Percentiles rank a stretch among this genome's conserved stretches.
Evolutionary conservation across 2,888 invertebrate species (phyloP).

Genomic region (Lomographa bimaculata): DNA sequence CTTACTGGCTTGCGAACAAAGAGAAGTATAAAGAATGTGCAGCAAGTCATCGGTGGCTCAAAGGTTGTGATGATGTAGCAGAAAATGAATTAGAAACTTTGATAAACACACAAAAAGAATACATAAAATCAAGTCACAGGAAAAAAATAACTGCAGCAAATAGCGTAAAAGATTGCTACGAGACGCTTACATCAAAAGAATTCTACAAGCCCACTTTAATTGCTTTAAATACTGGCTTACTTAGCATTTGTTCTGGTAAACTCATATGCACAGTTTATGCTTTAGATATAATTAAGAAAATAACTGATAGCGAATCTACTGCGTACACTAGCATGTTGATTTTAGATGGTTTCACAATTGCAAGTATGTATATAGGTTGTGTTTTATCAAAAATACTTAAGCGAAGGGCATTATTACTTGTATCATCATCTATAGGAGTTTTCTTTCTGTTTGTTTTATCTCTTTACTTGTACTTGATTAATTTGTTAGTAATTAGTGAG

Average conservation of each 20-base stretch:
- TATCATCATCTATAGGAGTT: slow-evolving; percentile 31
- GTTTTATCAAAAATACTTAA: slow-evolving; percentile 35
- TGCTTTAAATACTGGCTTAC: slow-evolving; percentile 26
- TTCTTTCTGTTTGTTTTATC: slow-evolving; percentile 38
- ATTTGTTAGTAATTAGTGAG: slow-evolving; percentile 32
- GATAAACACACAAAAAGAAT: slow-evolving; percentile 39
- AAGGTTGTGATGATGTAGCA: slow-evolving; percentile 41
- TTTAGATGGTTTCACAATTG: slow-evolving; percentile 51
- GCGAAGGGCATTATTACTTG: slow-evolving; percentile 40
- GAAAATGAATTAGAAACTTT: slow-evolving; percentile 44
- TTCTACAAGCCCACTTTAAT: slow-evolving; percentile 48
- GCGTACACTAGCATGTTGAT: slow-evolving; percentile 53
- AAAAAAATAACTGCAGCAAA: slow-evolving; percentile 5
- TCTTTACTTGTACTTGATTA: slow-evolving; percentile 40
- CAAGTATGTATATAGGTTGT: slow-evolving; percentile 44
- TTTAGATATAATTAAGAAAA: slow-evolving; percentile 50
- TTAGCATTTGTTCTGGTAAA: slow-evolving; percentile 44
- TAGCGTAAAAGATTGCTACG: slow-evolving; percentile 12
- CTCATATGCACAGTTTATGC: slow-evolving; percentile 47
- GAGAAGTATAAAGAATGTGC: slow-evolving; percentile 44
- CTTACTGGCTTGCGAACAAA: slow-evolving; percentile 51
- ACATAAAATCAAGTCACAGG: slow-evolving; percentile 15
- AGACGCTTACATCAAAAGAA: slow-evolving; percentile 28
- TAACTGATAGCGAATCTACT: slow-evolving; percentile 40
- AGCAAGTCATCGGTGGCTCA: slow-evolving; percentile 42